Percentiles rank a stretch among this genome's conserved stretches.
phyloP scores from a whole-genome alignment of 2,888 invertebrate genomes.

The Linnaemya tessellans region DNA sequence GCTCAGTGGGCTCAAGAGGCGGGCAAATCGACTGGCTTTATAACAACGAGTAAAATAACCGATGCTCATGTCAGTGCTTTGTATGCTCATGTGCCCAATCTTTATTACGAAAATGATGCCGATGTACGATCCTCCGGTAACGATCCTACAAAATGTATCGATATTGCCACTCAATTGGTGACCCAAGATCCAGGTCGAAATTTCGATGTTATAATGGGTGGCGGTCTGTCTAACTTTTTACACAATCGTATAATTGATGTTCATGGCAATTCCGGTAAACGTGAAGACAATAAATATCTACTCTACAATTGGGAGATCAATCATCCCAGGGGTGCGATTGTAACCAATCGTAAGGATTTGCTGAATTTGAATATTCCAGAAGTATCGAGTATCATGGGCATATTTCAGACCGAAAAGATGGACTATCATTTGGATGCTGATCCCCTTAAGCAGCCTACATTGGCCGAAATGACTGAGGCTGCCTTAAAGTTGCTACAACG shows the following conservation, averaged over 20 bases:
- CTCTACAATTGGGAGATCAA: constrained; percentile 87
- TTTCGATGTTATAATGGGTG: constrained; percentile 90
- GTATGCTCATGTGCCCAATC: constrained; percentile 86
- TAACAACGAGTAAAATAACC: constrained; percentile 91
- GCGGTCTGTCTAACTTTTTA: constrained; percentile 88
- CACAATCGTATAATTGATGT: constrained; percentile 84
- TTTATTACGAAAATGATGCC: constrained; percentile 89
- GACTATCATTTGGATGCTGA: constrained; percentile 78
- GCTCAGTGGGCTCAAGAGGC: constrained; percentile 87
- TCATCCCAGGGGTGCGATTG: constrained; percentile 84
- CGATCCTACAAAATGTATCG: constrained; percentile 84
- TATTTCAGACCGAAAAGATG: constrained; percentile 79
- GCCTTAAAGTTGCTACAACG: constrained; percentile 86
- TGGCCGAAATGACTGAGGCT: constrained; percentile 88
- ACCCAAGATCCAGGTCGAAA: constrained; percentile 87
- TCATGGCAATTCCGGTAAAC: constrained; percentile 84
- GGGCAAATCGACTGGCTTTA: constrained; percentile 86
- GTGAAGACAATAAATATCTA: constrained; percentile 87
- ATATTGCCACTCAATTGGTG: constrained; percentile 91
- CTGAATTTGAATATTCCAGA: constrained; percentile 82
- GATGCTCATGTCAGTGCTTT: constrained; percentile 90
- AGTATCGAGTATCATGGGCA: constrained; percentile 85
- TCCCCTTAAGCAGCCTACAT: constrained; percentile 77
- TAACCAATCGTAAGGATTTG: constrained; percentile 86
- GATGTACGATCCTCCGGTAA: constrained; percentile 80